Base-by-base conservation (phyloP, 2,113 vertebrate species). In the Lepisosteus osseus region DNA sequence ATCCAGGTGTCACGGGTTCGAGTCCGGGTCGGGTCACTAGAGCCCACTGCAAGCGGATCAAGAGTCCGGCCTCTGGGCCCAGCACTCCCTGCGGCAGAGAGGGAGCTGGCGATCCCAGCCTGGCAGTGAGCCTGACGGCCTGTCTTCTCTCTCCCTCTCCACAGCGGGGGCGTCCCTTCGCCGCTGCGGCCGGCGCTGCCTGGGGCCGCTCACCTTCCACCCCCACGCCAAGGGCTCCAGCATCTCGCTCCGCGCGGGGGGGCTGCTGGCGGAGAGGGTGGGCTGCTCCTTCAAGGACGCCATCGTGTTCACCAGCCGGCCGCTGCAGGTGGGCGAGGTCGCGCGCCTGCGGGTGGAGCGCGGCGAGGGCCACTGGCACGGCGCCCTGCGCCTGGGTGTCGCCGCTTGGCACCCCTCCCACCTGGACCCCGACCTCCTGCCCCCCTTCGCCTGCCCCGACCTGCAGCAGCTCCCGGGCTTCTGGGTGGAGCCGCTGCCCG, bases 301-400 rank as follows among this genome's bases (percentile, higher is more conserved):
- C 41, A 77, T 90, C 12, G 76, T 86, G 43, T 89, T 90, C 77
- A 86, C 86, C 67, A 80, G 79, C 70, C 78, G 88, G 3, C 85
- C 89, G 0, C 54, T 90, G 29, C n/a, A 0, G 7, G 77, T 62
- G 0, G 56, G 76, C 0, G 88, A 90, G 75, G 76, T n/a, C 4
- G 82, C 90, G 72, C 75, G 45, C 0, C 29, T 90, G 76, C 80
- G 79, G 2, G 73, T 89, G 14, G 64, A 84, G 67, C 2, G 40
- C 0, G 55, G 66, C 0, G 82, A 88, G 41, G 1, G 0, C 0
- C 11, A 45, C 3, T 90, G 88, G 89, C 0, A 40, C 0, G 88
- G 89, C 0, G 83, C 81, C 12, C 76, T 90, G 41, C 78, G 89
- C 3, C 71, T 90, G 74, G 89, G 89, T 62, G 89, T 89, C 78